These are phyloP conservation scores for Gallinago media DNA, from an alignment of 2,113 vertebrate species.

Conservation along the genomic window DNA sequence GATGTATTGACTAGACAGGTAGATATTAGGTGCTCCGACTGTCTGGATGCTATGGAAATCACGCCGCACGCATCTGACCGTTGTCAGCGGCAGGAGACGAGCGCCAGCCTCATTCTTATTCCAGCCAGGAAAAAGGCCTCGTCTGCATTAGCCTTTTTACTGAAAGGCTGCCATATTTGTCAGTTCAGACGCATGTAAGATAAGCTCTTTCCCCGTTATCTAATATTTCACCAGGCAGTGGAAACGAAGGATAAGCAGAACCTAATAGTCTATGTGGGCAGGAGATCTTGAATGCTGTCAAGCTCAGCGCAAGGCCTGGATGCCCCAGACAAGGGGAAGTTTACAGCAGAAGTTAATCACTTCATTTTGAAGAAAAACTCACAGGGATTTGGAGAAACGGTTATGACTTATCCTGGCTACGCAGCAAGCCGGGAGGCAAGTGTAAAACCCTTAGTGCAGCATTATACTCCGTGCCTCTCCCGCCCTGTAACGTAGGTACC, in stretches of 20 bases:
- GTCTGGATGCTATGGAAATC: conserved; percentile 80
- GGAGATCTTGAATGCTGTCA: conserved; percentile 67
- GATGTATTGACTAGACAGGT: conserved; percentile 82
- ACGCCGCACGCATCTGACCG: conserved; percentile 67
- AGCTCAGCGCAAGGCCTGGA: conserved; percentile 60
- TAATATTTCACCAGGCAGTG: conserved; percentile 77
- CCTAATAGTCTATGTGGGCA: conserved; percentile 72
- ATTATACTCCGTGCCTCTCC: background rate
- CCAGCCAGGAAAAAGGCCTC: conserved; percentile 64
- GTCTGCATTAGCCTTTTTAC: conserved; percentile 72
- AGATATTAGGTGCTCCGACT: conserved; percentile 73
- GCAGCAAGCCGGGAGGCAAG: conserved; percentile 32
- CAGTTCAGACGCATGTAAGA: conserved; percentile 70
- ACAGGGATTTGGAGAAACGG: conserved; percentile 39
- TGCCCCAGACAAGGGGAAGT: conserved; percentile 67
- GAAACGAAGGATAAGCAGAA: conserved; percentile 76
- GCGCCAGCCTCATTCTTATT: conserved; percentile 73
- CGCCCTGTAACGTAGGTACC: background rate
- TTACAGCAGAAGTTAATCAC: conserved; percentile 64
- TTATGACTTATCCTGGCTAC: conserved; percentile 34
- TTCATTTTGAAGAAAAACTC: conserved; percentile 62
- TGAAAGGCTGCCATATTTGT: conserved; percentile 77
- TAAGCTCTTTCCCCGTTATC: conserved; percentile 77
- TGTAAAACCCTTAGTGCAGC: background rate
- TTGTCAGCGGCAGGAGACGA: conserved; percentile 65